Evolutionary conservation across 1,140 invertebrate species (phyloP).

Genomic region (Homalodisca vitripennis): DNA sequence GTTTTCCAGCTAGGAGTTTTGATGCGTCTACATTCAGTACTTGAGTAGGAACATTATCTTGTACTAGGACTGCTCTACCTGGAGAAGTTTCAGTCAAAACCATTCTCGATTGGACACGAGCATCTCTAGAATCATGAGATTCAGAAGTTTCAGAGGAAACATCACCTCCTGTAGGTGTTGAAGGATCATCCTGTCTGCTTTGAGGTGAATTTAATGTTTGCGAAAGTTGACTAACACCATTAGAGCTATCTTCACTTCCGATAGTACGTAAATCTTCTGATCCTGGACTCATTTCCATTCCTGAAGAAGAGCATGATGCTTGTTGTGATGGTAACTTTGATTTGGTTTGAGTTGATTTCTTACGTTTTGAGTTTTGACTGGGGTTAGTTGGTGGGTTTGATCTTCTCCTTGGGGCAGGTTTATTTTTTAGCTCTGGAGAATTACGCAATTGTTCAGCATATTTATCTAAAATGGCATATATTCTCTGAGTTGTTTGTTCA

Average conservation of each 20-base stretch:
- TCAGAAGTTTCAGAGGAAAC: conserved; percentile 38
- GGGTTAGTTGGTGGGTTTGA: conserved; percentile 73
- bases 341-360: conserved; percentile 64
- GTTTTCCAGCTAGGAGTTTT: conserved; percentile 41
- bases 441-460: conserved; percentile 78
- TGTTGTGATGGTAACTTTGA: conserved; percentile 54
- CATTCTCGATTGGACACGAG: conserved; percentile 34
- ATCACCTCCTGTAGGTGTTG: conserved; percentile 36
- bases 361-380: conserved; percentile 65
- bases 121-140: conserved; percentile 37
- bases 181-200: conserved; percentile 37
- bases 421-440: conserved; percentile 76
- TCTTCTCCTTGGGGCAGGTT: conserved; percentile 70
- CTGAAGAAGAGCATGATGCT: conserved; percentile 44
- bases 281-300: conserved; percentile 42
- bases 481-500: conserved; percentile 76
- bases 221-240: conserved; percentile 45
- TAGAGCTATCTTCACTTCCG: conserved; percentile 44
- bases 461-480: conserved; percentile 76
- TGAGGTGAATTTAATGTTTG: conserved; percentile 49
- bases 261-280: conserved; percentile 41
- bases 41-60: conserved; percentile 46
- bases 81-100: conserved; percentile 41
- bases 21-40: conserved; percentile 39
- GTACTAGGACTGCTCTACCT: conserved; percentile 52